A percentile compares a stretch with the other conserved stretches of the same genome.
Evolutionary conservation across 2,113 vertebrate species (phyloP).

Genomic region (Lepus europaeus): DNA sequence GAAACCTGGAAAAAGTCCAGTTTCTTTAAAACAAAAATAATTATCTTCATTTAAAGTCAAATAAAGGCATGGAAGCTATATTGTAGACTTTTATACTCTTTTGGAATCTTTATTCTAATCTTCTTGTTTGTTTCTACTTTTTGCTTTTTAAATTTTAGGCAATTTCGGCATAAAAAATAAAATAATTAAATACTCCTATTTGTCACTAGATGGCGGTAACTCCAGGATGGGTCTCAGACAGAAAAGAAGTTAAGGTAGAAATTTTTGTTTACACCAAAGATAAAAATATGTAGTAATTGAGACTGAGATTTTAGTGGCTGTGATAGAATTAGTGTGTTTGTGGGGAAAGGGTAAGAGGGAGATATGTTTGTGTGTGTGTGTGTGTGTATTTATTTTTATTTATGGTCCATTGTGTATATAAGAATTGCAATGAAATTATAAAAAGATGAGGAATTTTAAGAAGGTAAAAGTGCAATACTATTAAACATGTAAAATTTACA

Average conservation of each 20-base stretch:
- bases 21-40: slow-evolving; percentile 64
- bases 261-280: slow-evolving; percentile 61
- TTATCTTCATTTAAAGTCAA: slow-evolving; percentile 47
- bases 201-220: slow-evolving; percentile 86
- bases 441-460: background rate
- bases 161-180: slow-evolving; percentile 60
- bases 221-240: slow-evolving; percentile 75
- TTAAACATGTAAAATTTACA: background rate
- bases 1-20: background rate
- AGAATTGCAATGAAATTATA: slow-evolving; percentile 49
- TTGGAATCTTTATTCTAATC: background rate
- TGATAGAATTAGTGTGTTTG: slow-evolving; percentile 17
- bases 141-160: background rate
- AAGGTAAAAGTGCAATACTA: slow-evolving; percentile 21
- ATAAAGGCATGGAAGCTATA: background rate
- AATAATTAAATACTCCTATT: slow-evolving; percentile 80
- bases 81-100: slow-evolving; percentile 51
- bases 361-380: background rate
- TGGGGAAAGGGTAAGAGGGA: background rate
- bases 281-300: background rate
- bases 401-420: background rate
- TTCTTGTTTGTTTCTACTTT: slow-evolving; percentile 33
- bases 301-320: slow-evolving; percentile 19
- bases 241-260: slow-evolving; percentile 62
- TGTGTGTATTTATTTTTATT: slow-evolving; percentile 42